Evolutionary conservation across 2,888 invertebrate genomes (phyloP), one percentile per base, ranked within the genome.

Genomic region (Dryococelus australis): DNA sequence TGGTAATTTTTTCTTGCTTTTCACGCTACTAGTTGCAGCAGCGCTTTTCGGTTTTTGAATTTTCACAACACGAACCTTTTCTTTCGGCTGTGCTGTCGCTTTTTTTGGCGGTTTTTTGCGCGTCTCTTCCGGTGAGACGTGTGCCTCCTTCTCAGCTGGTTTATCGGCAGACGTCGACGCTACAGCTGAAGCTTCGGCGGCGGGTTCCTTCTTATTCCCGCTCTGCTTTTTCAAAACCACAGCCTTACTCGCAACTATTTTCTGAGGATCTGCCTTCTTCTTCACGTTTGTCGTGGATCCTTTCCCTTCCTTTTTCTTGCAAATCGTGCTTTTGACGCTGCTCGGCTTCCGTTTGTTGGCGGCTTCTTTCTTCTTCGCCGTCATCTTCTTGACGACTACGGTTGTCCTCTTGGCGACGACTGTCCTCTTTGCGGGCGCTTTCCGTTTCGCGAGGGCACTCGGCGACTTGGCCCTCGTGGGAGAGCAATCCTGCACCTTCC

Each of bases 361-460:
- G 28, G 28, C 20, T 1, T 35, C 35, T 83, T 83, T 83, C 83
- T 83, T 83, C 83, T 83, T 83, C 83, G 35, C 24, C 83, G 35
- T 9, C 35, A 20, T n/a, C 35, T 35, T 35, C 35, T 35, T 83
- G 28, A 43, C 83, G 83, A 83, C 83, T 1, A 16, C 83, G 20
- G 13, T 27, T 5, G 83, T 83, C 43, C 13, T 43, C 8, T 43
- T 83, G 83, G 83, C 43, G 65, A 65, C 65, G 13, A 65, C 24
- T 0, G 65, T 65, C 65, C 24, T 65, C 65, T 65, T 65, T 24
- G 65, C 13, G 65, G n/a, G 13, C n/a, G n/a, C 65, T 16, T 65
- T 65, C 65, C n/a, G 20, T 6, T 65, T 65, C 24, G 65, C 65
- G n/a, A n/a, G n/a, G 65, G 13, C 65, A 6, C 24, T 24, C 8